Base-by-base conservation (phyloP, 2,888 invertebrate species). In the Eumacrocentrus americanus region DNA sequence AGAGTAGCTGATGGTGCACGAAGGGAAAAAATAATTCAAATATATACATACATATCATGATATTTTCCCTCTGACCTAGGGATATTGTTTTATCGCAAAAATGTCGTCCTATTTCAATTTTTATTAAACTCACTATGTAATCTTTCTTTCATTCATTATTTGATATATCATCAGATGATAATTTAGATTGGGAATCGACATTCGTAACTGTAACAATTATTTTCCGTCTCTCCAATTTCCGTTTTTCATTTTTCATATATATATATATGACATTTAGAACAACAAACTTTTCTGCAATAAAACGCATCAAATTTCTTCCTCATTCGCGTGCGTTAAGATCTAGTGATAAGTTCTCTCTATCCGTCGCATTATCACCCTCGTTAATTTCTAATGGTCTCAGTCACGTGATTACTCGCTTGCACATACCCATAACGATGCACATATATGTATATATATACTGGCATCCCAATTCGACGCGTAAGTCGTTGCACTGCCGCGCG, bases 381-480 rank as follows among this genome's bases (percentile, higher is more conserved):
- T 65, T 67, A 67, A 60, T 60, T 65, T 62, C 61, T 63, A 67
- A 67, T 67, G 67, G 60, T 60, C 53, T 58, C 54, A 60, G 60
- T 64, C 66, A 64, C 62, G 65, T 61, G 63, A 67, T 63, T 63
- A 63, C 61, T 29, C 12, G 29, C 29, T 9, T 29, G n/a, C 38
- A 35, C 37, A 34, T 20, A 51, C 35, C 56, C 38, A 46, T 47
- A n/a, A 20, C 11, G 9, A 46, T 20, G 12, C 25, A 38, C 18
- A 46, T 37, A 47, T 56, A 22, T 53, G 37, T 2, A 37, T 46
- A 59, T 52, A 53, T 58, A 51, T 46, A 37, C 18, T 48, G 42
- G 40, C 51, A 54, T 42, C 47, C 35, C 18, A 40, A 38, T 48
- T 48, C 56, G 56, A 56, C 23, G 40, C 37, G 37, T 23, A n/a